Evolutionary conservation across 1,140 invertebrate genomes (phyloP).

Genomic region (Neotoxoptera formosana): DNA sequence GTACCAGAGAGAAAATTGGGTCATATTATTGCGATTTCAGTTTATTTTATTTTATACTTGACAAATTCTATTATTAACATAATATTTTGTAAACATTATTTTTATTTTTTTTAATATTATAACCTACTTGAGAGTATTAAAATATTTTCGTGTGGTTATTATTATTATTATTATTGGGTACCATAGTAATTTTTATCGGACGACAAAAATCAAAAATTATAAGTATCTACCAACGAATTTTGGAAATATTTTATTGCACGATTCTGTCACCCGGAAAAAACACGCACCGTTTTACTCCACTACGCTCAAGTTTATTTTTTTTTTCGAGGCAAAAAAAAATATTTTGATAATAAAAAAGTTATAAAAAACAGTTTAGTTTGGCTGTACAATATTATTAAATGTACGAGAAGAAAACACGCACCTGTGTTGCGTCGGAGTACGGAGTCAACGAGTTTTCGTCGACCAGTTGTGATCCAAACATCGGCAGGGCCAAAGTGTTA

Average conservation of each 20-base stretch:
- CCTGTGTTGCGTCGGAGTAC: constrained; percentile 95
- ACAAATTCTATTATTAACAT: not conserved
- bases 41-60: not conserved
- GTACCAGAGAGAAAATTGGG: not conserved
- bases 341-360: not conserved
- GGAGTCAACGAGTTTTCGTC: constrained; percentile 90
- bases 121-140: not conserved
- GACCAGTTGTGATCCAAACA: constrained; percentile 86
- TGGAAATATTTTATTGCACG: not conserved
- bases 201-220: not conserved
- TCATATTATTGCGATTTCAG: not conserved
- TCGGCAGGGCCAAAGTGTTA: constrained; percentile 60
- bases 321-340: not conserved
- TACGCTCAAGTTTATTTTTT: not conserved
- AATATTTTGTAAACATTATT: not conserved
- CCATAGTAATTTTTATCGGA: not conserved
- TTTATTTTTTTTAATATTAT: not conserved
- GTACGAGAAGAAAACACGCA: constrained; percentile 65
- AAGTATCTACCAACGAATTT: not conserved
- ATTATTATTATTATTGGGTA: not conserved
- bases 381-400: not conserved
- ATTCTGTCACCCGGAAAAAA: not conserved
- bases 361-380: not conserved
- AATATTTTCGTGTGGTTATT: not conserved
- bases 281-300: not conserved